These are phyloP conservation scores for Lasioglossum zephyrum DNA, from an alignment of 2,888 invertebrate genomes.

Conservation along the genomic window DNA sequence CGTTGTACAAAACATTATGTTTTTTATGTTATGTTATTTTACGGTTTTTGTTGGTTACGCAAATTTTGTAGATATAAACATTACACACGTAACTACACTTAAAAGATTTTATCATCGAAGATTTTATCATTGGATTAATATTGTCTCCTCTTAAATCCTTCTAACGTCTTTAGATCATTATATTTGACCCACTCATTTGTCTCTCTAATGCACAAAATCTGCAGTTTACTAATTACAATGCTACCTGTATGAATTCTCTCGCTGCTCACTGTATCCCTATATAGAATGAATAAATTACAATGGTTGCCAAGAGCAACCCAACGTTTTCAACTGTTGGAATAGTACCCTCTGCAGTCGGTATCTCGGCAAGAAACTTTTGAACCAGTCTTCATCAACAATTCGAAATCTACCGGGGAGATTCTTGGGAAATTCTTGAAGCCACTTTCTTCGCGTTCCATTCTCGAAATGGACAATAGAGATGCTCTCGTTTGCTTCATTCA, in stretches of 20 bases:
- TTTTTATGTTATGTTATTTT: no score
- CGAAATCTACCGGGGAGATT: neutral
- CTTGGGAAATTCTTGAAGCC: conserved; percentile 1
- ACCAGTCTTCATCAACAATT: neutral
- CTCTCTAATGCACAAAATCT: neutral
- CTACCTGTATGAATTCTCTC: neutral
- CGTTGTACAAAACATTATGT: no score
- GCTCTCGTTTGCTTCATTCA: neutral
- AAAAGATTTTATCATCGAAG: no score
- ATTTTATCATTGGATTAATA: neutral
- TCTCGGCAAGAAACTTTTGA: conserved; percentile 3
- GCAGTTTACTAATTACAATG: neutral
- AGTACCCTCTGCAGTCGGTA: neutral
- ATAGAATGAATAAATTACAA: neutral
- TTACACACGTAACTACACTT: neutral
- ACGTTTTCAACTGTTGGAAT: neutral
- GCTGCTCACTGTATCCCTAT: neutral
- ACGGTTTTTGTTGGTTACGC: neutral
- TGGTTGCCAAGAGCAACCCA: neutral
- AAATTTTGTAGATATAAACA: neutral
- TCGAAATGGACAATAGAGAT: neutral
- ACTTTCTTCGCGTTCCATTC: neutral
- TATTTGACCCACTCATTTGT: neutral
- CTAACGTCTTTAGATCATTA: neutral
- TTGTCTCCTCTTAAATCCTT: neutral